These are phyloP conservation scores for Xiphophorus birchmanni DNA, from an alignment of 2,797 vertebrate genomes.

Conservation along the genomic window DNA sequence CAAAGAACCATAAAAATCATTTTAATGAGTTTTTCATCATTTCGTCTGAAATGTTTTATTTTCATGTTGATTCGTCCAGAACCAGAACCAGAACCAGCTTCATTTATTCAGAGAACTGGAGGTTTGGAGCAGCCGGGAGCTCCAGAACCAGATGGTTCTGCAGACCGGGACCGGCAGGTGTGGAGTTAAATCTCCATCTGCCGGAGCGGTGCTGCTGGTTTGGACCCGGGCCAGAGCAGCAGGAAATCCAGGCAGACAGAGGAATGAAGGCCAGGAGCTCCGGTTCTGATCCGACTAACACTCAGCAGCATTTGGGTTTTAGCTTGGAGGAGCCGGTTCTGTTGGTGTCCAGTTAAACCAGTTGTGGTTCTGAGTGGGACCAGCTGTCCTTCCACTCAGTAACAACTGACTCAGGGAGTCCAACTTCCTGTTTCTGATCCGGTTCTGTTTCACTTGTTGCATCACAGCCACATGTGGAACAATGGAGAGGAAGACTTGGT, in stretches of 20 bases:
- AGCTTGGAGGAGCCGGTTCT: background rate
- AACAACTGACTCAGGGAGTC: background rate
- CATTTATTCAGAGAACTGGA: background rate
- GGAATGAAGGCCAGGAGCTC: background rate
- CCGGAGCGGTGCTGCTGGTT: slow-evolving; percentile 25
- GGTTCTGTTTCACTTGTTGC: slow-evolving; percentile 15
- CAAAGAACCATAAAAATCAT: background rate
- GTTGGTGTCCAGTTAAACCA: background rate
- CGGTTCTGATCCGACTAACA: background rate
- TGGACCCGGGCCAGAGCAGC: slow-evolving; percentile 39
- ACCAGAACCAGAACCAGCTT: too few species aligned
- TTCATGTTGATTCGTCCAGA: too few species aligned
- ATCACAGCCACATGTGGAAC: background rate
- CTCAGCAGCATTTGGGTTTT: background rate
- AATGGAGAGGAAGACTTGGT: background rate
- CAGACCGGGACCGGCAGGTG: slow-evolving; percentile 15
- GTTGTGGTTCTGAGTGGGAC: background rate
- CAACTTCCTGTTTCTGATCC: slow-evolving; percentile 35
- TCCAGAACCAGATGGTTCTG: background rate
- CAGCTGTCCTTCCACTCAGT: background rate
- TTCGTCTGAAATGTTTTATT: too few species aligned
- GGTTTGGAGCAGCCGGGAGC: background rate
- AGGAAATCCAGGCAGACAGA: slow-evolving; percentile 52
- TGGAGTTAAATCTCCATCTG: background rate
- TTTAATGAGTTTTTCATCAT: too few species aligned